Base-by-base conservation (phyloP, 2,797 vertebrate genomes). In the Oreochromis grahami region DNA sequence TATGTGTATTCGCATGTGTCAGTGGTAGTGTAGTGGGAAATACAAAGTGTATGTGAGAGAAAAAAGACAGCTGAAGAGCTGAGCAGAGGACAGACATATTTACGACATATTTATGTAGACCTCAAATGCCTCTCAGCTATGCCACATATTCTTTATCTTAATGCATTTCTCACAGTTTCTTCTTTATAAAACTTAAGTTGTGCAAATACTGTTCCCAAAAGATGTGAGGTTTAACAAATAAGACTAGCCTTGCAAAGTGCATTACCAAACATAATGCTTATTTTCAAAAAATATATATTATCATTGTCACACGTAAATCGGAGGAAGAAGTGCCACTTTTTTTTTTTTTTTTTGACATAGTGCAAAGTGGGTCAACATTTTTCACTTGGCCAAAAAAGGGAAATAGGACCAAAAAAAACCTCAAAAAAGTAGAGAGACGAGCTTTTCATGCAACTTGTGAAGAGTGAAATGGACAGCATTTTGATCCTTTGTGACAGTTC, bases 41-140 rank as follows among this genome's bases (percentile, higher is more conserved):
- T 95, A 95, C 94, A 94, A 95, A 95, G 94, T 88, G 80, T 95
- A 95, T 53, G 93, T 95, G 95, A 95, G 93, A 95, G 88, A 88
- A 93, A 85, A 84, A 89, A 87, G 89, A 89, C 74, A 81, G 88
- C 58, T 79, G 70, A 86, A 51, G 85, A 76, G 82, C 63, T 56
- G 56, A 84, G 89, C 43, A 91, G 87, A 89, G 84, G 51, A 91
- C 82, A 92, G 86, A 92, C 77, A 53, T 26, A 26, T 26, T 15
- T 1, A 3, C 34, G 12, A 79, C 55, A 48, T 9, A 32, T 70
- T 82, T 78, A 65, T 79, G 76, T 60, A 52, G 32, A 29, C 10
- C 9, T 43, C 14, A 29, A 48, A 48, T 72, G 68, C 41, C 65
- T 70, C 38, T 70, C 41, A 29, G 38, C 21, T 43, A 29, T 45